Evolutionary conservation across 1,140 invertebrate genomes (phyloP).

Genomic region (Oedothorax gibbosus): DNA sequence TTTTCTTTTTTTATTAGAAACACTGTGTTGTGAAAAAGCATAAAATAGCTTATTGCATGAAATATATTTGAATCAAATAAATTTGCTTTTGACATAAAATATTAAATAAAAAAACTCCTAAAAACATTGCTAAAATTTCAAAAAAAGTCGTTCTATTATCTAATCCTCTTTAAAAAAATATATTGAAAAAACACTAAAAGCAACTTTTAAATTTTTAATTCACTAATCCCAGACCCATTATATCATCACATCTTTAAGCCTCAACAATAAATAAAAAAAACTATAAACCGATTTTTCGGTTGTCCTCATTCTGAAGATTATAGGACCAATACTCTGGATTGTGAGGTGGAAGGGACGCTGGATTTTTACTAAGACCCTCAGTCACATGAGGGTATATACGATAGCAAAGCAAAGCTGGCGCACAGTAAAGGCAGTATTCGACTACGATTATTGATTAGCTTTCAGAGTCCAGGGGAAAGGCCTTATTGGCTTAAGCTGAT

Average conservation of each 20-base stretch:
- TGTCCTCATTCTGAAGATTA: conserved; percentile 40
- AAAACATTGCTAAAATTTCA: too few species aligned
- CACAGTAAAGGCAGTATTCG: conserved; percentile 20
- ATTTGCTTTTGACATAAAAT: too few species aligned
- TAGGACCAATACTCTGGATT: conserved; percentile 10
- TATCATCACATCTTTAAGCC: background rate
- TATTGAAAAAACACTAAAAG: background rate
- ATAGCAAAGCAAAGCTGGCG: conserved; percentile 44
- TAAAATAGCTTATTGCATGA: too few species aligned
- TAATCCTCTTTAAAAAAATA: background rate
- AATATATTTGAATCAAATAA: too few species aligned
- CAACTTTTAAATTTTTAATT: background rate
- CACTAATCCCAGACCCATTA: conserved; percentile 28
- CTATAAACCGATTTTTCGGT: conserved; percentile 23
- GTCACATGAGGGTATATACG: conserved; percentile 41
- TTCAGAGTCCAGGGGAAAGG: conserved; percentile 41
- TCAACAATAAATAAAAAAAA: conserved; percentile 9
- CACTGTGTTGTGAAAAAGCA: too few species aligned
- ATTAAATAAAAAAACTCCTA: too few species aligned
- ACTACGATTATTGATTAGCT: conserved; percentile 55
- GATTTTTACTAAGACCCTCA: conserved; percentile 48
- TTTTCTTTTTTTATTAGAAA: too few species aligned
- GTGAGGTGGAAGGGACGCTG: conserved; percentile 14
- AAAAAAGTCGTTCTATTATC: background rate
- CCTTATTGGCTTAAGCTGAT: conserved; percentile 55